Conservation (phyloP, 2,113 vertebrate genomes). For the Junco hyemalis region DNA sequence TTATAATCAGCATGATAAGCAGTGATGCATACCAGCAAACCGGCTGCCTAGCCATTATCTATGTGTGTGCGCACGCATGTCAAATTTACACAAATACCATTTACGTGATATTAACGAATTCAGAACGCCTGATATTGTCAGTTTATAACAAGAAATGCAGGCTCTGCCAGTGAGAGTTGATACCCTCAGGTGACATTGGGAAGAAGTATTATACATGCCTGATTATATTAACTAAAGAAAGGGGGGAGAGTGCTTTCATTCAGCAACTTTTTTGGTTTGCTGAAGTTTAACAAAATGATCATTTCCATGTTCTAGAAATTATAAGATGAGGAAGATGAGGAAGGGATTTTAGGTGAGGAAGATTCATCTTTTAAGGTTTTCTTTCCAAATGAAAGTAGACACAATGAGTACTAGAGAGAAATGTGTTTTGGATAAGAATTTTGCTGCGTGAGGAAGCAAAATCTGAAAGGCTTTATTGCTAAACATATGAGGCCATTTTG, state of each 20-base stretch:
- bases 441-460: rapidly evolving
- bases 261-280: neutral
- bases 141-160: neutral
- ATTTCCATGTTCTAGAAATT: neutral
- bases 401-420: neutral
- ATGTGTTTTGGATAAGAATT: neutral
- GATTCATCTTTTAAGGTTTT: neutral
- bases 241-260: neutral
- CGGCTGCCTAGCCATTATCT: slow-evolving; percentile 17
- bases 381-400: neutral
- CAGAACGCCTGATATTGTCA: neutral
- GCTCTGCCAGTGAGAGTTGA: neutral
- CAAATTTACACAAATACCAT: slow-evolving; percentile 15
- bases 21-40: slow-evolving; percentile 47
- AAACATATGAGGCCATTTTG: neutral
- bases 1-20: slow-evolving; percentile 57
- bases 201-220: neutral
- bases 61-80: neutral
- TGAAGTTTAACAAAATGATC: neutral
- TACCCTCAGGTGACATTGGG: neutral
- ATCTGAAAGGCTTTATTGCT: neutral
- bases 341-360: neutral
- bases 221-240: neutral
- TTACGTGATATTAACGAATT: neutral
- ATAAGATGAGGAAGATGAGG: neutral